Evolutionary conservation across 2,888 invertebrate genomes (phyloP).

Genomic region (Diplazon laetatorius): DNA sequence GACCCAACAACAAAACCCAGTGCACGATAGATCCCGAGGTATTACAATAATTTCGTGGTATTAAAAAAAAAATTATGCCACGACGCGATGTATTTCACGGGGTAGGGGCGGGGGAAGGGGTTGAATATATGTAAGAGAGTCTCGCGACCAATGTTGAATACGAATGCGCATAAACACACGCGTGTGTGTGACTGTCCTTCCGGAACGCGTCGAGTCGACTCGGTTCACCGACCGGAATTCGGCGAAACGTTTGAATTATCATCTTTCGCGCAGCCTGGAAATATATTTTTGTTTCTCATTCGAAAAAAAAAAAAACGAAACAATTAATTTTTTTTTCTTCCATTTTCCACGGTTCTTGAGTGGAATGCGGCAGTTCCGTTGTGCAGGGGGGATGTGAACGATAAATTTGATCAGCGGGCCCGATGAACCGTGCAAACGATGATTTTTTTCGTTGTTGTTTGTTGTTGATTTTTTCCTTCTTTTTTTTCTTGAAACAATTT

Average conservation of each 20-base stretch:
- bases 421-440: constrained; percentile 8
- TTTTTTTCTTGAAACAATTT: too few relatives aligned
- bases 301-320: too few relatives aligned
- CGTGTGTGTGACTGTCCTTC: too few relatives aligned
- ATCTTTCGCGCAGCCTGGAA: constrained; percentile 7
- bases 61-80: constrained; percentile 58
- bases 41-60: constrained; percentile 62
- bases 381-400: background rate
- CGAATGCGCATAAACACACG: too few relatives aligned
- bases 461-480: too few relatives aligned
- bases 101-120: too few relatives aligned
- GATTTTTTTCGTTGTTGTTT: background rate
- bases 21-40: constrained; percentile 42
- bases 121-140: background rate
- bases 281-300: too few relatives aligned
- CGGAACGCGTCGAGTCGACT: constrained; percentile 34
- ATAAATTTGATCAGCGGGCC: constrained; percentile 5
- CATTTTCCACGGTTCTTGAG: constrained; percentile 9
- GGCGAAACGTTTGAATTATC: constrained; percentile 48
- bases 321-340: background rate
- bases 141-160: constrained; percentile 15
- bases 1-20: too few relatives aligned
- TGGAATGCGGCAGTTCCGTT: background rate
- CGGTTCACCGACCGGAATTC: constrained; percentile 36
- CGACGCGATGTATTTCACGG: constrained; percentile 49